A percentile compares a stretch with the other conserved stretches of the same genome.
Conservation (phyloP, 2,113 vertebrate genomes). For the Tympanuchus pallidicinctus region DNA sequence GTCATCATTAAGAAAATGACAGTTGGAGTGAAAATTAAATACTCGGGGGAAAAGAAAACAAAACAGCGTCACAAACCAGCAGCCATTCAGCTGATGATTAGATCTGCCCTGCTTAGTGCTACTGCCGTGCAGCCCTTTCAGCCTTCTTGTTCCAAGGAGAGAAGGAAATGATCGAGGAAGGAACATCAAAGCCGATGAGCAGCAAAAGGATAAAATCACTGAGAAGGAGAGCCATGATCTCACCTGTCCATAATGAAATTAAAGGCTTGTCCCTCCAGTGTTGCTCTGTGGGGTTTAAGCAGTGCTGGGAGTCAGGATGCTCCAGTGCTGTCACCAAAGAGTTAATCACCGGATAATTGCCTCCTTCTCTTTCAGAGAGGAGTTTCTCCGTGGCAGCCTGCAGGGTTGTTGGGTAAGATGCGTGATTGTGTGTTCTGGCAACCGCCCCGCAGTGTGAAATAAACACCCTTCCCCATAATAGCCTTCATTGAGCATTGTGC, state of each 20-base stretch:
- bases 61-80: background rate
- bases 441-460: slow-evolving; percentile 4
- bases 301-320: background rate
- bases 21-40: background rate
- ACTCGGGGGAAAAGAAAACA: background rate
- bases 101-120: background rate
- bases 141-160: background rate
- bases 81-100: background rate
- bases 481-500: slow-evolving; percentile 66
- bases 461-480: slow-evolving; percentile 66
- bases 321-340: fast-evolving
- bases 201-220: background rate
- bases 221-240: fast-evolving
- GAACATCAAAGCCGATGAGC: background rate
- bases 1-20: slow-evolving; percentile 29
- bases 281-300: background rate
- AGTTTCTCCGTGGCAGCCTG: background rate
- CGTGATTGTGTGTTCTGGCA: slow-evolving; percentile 25
- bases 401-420: background rate
- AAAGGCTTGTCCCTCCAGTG: fast-evolving
- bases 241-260: background rate
- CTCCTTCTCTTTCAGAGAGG: background rate
- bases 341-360: background rate
- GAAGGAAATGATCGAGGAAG: background rate
- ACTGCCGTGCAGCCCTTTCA: background rate